Base-by-base conservation (phyloP, 1,140 invertebrate species). In the Drosophila prosaltans region DNA sequence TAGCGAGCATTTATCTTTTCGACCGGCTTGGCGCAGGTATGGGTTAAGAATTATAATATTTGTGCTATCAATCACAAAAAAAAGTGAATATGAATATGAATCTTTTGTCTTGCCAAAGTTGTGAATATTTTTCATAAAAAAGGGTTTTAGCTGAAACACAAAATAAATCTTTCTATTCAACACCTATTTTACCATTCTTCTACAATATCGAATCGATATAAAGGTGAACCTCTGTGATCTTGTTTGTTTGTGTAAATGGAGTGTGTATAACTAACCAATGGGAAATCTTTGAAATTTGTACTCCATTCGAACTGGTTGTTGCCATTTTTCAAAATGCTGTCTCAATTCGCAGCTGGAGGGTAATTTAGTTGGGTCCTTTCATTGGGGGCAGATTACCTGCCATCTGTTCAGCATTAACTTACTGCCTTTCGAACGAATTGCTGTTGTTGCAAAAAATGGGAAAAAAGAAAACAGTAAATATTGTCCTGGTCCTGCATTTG, bases 1-100 rank as follows among this genome's bases (percentile, higher is more conserved):
- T 62, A 57, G 30, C 70, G 41, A 73, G 65, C 77, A 79, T 79
- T 77, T 77, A 77, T 79, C 77, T 79, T 76, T 51, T 39, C 51
- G 61, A 63, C 54, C 2, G 24, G 11, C n/a, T 30, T 41, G 11
- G 24, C 16, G 24, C 16, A 36, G 69, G 58, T 58, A 68, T 68
- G 65, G 58, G 69, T 62, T 69, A 36, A 16, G 40, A 64, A 71
- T 64, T 54, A 60, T 30, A 24, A 69, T 36, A 65, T 72, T 43
- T 48, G 16, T 8, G 43, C 61, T 32, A 63, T 63, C 61, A 63
- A 63, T 63, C 61, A 63, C 41, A 30, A 30, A 57, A 57, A n/a
- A 57, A n/a, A 57, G 24, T 28, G 51, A n/a, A 57, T 26, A 24
- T 26, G 45, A 51, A 51, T 51, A 51, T 51, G 45, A 51, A 51